Percentiles rank a stretch among this genome's conserved stretches.
Evolutionary conservation across 2,888 invertebrate genomes (phyloP).

Genomic region (Synergus gifuensis): DNA sequence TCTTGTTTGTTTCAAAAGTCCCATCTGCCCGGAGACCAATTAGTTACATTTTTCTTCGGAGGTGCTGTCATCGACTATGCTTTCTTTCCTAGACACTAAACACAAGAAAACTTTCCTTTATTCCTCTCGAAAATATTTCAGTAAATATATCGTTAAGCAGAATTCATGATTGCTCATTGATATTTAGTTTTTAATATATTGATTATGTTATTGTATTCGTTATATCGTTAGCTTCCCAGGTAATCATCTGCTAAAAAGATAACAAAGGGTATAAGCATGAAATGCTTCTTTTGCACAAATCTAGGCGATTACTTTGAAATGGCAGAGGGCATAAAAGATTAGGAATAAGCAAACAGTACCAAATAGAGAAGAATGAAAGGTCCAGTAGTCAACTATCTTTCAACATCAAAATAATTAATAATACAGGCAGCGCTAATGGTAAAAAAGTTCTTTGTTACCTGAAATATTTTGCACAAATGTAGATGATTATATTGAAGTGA

Average conservation of each 20-base stretch:
- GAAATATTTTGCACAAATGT: neutral
- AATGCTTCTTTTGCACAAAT: neutral
- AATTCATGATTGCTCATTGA: neutral
- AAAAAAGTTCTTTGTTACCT: neutral
- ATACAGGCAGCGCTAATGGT: neutral
- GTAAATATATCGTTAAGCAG: neutral
- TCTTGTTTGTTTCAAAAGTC: conserved; percentile 73
- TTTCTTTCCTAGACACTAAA: conserved; percentile 55
- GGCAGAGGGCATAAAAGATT: neutral
- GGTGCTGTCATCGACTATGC: conserved; percentile 64
- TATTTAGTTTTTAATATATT: no score
- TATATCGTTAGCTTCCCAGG: no score
- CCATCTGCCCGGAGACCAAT: conserved; percentile 74
- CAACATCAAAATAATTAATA: neutral
- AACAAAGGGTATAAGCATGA: neutral
- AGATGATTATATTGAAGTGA: neutral
- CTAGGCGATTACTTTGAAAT: neutral
- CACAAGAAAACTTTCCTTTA: neutral
- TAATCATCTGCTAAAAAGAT: no score
- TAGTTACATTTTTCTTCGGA: conserved; percentile 75
- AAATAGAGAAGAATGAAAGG: neutral
- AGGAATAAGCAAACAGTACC: neutral
- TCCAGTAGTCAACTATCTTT: neutral
- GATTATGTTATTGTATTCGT: no score
- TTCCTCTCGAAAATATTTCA: neutral